These are phyloP conservation scores for Stratiolaelaps scimitus DNA, from an alignment of 1,140 invertebrate genomes.

Conservation along the genomic window DNA sequence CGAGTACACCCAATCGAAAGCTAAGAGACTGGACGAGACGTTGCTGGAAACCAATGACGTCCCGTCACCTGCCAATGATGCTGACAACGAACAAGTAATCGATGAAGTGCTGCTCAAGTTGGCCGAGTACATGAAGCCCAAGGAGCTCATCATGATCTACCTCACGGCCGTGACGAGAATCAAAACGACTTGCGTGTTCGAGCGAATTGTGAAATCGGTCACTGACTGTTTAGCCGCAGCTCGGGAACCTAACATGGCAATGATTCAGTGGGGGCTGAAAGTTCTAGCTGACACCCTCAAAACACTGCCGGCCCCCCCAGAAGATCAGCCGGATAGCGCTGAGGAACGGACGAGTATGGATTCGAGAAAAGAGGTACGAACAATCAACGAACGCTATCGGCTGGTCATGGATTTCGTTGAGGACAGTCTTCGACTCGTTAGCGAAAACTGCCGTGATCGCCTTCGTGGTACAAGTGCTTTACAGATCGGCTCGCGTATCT, in stretches of 20 bases:
- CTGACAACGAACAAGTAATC: too few species aligned
- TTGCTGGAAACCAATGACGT: too few species aligned
- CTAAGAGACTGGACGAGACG: too few species aligned
- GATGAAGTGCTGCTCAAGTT: too few species aligned
- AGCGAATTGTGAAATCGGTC: neutral
- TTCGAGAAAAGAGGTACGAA: neutral
- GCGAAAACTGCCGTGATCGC: neutral
- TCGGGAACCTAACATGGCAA: neutral
- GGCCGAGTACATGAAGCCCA: too few species aligned
- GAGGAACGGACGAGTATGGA: slow-evolving; percentile 13
- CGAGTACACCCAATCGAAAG: too few species aligned
- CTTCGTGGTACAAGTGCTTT: neutral
- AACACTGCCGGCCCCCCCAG: neutral
- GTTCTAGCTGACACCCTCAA: neutral
- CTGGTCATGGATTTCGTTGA: neutral
- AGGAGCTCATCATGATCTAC: too few species aligned
- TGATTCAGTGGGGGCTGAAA: neutral
- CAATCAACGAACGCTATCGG: neutral
- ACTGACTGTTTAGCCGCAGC: neutral
- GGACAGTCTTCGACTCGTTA: neutral
- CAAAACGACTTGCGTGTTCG: neutral
- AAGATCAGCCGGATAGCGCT: neutral
- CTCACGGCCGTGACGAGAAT: neutral
- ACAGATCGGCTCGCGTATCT: neutral
- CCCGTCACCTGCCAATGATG: too few species aligned